A percentile compares a stretch with the other conserved stretches of the same genome.
Conservation (phyloP, 2,797 vertebrate species). For the Macroramphosus scolopax region DNA sequence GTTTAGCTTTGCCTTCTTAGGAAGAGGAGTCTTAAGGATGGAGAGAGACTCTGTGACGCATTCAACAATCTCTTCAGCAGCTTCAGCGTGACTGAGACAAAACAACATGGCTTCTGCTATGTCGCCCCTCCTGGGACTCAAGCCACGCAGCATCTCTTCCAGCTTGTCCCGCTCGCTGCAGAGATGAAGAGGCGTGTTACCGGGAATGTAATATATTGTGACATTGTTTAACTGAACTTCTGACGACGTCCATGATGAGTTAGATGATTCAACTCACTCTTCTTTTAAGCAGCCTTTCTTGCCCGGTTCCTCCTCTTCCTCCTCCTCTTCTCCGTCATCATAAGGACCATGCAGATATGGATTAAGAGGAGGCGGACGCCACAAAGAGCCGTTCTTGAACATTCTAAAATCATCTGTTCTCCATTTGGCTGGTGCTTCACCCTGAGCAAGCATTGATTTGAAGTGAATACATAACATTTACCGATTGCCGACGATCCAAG, state of each 20-base stretch:
- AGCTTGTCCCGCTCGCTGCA: conserved; percentile 94
- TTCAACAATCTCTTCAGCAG: conserved; percentile 98
- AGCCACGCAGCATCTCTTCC: conserved; percentile 90
- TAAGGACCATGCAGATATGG: conserved; percentile 94
- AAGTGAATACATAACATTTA: neutral
- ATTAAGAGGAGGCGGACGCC: conserved; percentile 96
- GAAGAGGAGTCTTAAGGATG: conserved; percentile 96
- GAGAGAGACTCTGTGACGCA: conserved; percentile 95
- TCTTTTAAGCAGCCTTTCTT: conserved; percentile 97
- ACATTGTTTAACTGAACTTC: too few relatives aligned
- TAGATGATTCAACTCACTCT: too few relatives aligned
- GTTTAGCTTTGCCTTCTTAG: conserved; percentile 85
- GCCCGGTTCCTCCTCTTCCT: conserved; percentile 87
- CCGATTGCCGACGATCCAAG: too few relatives aligned
- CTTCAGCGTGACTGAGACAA: conserved; percentile 93
- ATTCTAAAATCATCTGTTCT: conserved; percentile 95
- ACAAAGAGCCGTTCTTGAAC: conserved; percentile 98
- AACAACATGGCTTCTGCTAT: conserved; percentile 97
- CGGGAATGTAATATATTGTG: too few relatives aligned
- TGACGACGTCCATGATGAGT: too few relatives aligned
- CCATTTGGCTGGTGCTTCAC: conserved; percentile 96
- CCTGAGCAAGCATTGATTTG: conserved; percentile 68
- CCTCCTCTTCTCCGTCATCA: conserved; percentile 91
- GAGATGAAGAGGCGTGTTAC: conserved; percentile 10
- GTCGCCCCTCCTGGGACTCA: conserved; percentile 92